A percentile compares a stretch with the other conserved stretches of the same genome.
Evolutionary conservation across 64 coral and sea anemone species (phyloP).

Genomic region (Montipora foliosa): DNA sequence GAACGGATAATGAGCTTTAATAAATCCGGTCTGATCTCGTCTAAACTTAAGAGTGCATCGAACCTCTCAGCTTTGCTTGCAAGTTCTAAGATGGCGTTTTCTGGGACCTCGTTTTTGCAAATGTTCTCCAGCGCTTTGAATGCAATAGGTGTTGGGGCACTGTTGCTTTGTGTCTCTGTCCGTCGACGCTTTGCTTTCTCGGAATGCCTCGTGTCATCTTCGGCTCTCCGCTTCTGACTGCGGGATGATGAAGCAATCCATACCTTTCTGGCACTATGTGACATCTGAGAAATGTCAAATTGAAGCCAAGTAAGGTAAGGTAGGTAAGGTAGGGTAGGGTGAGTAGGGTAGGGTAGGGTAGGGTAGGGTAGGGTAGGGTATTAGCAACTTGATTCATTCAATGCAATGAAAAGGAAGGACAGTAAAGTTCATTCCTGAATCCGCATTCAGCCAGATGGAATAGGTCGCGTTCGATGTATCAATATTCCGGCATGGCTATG

Average conservation of each 20-base stretch:
- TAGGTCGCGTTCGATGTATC: no score
- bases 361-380: no score
- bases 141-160: background rate
- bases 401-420: no score
- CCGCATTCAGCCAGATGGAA: no score
- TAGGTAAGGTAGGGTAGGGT: no score
- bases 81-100: constrained; percentile 33
- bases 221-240: background rate
- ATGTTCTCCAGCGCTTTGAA: constrained; percentile 38
- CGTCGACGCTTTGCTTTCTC: background rate
- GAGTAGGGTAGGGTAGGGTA: no score
- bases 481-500: no score
- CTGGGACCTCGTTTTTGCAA: background rate
- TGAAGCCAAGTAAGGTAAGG: background rate
- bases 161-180: background rate
- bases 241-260: background rate
- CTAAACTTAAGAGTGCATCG: background rate
- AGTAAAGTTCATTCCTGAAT: no score
- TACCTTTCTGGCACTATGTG: background rate
- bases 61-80: constrained; percentile 2
- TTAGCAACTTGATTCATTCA: no score
- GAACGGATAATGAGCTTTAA: constrained; percentile 32
- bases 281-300: background rate
- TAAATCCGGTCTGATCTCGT: constrained; percentile 16
- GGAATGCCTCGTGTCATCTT: background rate